Percentiles rank a stretch among this genome's conserved stretches.
phyloP scores from a whole-genome alignment of 2,113 vertebrate species.

The Microcebus lehilahytsara region DNA sequence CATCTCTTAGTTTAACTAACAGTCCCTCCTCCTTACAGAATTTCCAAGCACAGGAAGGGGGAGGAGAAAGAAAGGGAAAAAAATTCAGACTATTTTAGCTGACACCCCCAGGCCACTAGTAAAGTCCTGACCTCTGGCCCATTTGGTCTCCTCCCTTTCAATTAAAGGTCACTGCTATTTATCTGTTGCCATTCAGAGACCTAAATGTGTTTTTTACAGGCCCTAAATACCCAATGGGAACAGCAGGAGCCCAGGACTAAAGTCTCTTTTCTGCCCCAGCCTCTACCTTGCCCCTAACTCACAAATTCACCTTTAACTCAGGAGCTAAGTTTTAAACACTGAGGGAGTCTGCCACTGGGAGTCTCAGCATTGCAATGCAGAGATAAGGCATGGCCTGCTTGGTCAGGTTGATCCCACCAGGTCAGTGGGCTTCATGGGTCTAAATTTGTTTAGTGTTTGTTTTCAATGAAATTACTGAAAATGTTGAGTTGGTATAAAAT shows the following conservation, averaged over 20 bases:
- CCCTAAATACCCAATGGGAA: slow-evolving; percentile 46
- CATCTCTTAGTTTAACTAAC: not conserved
- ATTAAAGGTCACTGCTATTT: slow-evolving; percentile 55
- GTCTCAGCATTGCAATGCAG: not conserved
- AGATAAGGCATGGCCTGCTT: not conserved
- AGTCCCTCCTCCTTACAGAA: not conserved
- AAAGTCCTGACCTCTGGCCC: slow-evolving; percentile 44
- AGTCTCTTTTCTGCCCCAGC: not conserved
- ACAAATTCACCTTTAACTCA: not conserved
- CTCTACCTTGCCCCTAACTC: fast-evolving
- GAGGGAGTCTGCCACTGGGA: not conserved
- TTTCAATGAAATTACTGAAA: slow-evolving; percentile 45
- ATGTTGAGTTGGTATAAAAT: slow-evolving; percentile 46
- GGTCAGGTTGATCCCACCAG: not conserved
- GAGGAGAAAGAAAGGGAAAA: not conserved
- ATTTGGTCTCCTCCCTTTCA: slow-evolving; percentile 64
- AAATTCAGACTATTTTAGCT: not conserved
- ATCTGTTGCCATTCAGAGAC: slow-evolving; percentile 32
- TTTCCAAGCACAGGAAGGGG: not conserved
- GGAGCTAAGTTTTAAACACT: not conserved
- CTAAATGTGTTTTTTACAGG: slow-evolving; percentile 56
- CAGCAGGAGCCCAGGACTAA: slow-evolving; percentile 34
- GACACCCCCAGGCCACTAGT: slow-evolving; percentile 18
- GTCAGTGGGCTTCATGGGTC: not conserved
- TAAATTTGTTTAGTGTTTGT: slow-evolving; percentile 1